These are phyloP conservation scores for Phrynocephalus vlangalii DNA, from an alignment of 2,797 vertebrate species.

Conservation along the genomic window DNA sequence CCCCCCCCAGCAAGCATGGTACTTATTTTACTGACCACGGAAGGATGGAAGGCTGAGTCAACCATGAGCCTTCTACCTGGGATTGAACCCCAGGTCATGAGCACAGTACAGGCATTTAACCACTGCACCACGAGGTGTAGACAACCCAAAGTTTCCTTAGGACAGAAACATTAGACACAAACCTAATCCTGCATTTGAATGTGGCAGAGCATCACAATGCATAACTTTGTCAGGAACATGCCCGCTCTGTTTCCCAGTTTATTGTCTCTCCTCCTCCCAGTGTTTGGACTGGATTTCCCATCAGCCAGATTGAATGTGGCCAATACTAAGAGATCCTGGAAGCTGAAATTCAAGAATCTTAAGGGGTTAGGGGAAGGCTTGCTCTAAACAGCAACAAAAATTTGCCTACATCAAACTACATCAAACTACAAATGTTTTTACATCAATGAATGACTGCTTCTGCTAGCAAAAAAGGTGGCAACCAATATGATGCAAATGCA, in stretches of 20 bases:
- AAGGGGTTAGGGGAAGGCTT: neutral
- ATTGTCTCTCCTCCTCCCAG: neutral
- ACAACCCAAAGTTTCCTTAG: neutral
- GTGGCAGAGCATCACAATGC: neutral
- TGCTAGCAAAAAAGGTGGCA: conserved; percentile 35
- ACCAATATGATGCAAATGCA: too few relatives aligned
- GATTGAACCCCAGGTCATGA: too few relatives aligned
- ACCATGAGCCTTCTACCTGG: too few relatives aligned
- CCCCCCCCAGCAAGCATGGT: too few relatives aligned
- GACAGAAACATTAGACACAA: neutral
- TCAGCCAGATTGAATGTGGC: neutral
- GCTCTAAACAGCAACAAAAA: conserved; percentile 37
- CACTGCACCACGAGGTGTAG: too few relatives aligned
- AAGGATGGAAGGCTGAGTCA: too few relatives aligned
- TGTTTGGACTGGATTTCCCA: neutral
- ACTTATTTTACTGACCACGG: too few relatives aligned
- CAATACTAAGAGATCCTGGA: neutral
- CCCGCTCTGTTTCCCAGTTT: neutral
- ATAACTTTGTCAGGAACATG: neutral
- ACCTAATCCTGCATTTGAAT: neutral
- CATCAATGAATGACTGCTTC: conserved; percentile 27
- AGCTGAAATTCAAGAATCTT: neutral
- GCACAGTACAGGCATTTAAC: too few relatives aligned
- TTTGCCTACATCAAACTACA: neutral
- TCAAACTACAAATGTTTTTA: neutral